Conservation (phyloP, 2,113 vertebrate genomes). For the Nothoprocta perdicaria region DNA sequence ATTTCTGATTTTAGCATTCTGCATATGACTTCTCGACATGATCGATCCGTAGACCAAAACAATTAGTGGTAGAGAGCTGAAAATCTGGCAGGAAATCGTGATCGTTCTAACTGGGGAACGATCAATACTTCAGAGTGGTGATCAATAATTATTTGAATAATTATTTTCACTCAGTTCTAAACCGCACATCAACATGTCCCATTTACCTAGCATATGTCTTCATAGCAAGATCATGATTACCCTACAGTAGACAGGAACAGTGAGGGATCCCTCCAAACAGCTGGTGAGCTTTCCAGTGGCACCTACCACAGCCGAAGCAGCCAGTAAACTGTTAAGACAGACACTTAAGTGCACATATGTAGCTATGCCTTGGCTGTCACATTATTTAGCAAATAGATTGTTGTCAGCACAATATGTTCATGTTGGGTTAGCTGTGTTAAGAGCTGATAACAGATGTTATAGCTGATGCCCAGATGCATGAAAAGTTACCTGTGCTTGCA, state of each 20-base stretch:
- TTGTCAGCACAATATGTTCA: not conserved
- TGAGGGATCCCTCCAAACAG: not conserved
- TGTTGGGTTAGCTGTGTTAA: not conserved
- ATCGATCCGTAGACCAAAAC: not conserved
- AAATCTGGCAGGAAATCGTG: not conserved
- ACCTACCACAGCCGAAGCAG: not conserved
- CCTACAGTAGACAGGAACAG: not conserved
- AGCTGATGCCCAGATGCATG: no score
- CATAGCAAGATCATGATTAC: not conserved
- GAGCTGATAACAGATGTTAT: no score
- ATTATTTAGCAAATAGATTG: not conserved
- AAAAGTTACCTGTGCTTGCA: no score
- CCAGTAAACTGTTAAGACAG: not conserved
- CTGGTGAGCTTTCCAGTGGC: not conserved
- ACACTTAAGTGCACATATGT: fast-evolving
- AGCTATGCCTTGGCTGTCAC: not conserved
- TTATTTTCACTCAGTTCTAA: not conserved
- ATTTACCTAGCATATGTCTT: not conserved
- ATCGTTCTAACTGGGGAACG: not conserved
- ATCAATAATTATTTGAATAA: not conserved
- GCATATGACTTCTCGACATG: not conserved
- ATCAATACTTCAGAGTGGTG: not conserved
- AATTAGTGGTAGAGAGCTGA: not conserved
- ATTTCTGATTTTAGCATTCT: not conserved
- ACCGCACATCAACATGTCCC: not conserved